Evolutionary conservation across 2,888 invertebrate genomes (phyloP).

Genomic region (Oscheius sp.): DNA sequence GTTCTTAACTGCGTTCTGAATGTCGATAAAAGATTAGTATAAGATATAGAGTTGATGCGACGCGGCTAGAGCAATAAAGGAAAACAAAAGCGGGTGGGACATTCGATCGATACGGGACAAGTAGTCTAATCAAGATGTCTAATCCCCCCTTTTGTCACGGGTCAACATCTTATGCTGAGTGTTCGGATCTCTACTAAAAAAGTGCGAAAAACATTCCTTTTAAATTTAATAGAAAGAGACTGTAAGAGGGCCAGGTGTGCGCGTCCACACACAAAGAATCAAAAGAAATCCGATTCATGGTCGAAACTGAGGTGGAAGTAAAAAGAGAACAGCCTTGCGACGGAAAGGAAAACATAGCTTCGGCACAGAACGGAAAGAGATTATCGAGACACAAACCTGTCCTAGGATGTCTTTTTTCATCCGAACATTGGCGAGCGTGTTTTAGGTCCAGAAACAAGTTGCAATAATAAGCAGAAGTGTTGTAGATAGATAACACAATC

Average conservation of each 20-base stretch:
- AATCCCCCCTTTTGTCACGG: slow-evolving; percentile 16
- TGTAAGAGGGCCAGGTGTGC: not conserved
- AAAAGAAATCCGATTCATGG: not conserved
- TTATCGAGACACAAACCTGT: slow-evolving; percentile 5
- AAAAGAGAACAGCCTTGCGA: not conserved
- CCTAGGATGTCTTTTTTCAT: not conserved
- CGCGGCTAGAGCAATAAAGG: slow-evolving; percentile 19
- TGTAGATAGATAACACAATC: slow-evolving; percentile 6
- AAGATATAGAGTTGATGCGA: too few species aligned
- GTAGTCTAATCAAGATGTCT: slow-evolving; percentile 31
- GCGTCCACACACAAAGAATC: not conserved
- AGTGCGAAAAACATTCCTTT: not conserved
- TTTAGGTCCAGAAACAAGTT: not conserved
- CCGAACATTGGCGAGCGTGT: not conserved
- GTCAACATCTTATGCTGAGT: too few species aligned
- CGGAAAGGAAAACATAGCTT: not conserved
- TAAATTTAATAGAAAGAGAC: not conserved
- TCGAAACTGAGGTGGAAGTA: not conserved
- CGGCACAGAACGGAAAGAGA: not conserved
- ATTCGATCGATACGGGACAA: slow-evolving; percentile 28
- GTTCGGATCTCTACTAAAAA: slow-evolving; percentile 1
- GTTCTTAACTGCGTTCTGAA: not conserved
- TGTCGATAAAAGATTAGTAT: not conserved
- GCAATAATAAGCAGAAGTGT: not conserved
- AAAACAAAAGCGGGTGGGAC: too few species aligned